Conservation (phyloP, 2,797 vertebrate species). For the Hafferia zeledoni region DNA sequence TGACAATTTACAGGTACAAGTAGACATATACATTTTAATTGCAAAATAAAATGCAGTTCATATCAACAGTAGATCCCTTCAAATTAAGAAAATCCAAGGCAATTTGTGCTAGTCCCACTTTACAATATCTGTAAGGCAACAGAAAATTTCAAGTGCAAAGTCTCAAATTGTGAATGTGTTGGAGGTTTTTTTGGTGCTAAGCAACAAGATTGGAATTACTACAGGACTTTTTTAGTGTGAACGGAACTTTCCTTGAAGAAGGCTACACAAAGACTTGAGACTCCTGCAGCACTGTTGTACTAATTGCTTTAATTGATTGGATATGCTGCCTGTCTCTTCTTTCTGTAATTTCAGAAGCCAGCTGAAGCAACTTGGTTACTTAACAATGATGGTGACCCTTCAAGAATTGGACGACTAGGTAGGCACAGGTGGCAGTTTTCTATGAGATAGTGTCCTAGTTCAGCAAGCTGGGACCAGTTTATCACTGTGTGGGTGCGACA, state of each 20-base stretch:
- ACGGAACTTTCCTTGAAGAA: background rate
- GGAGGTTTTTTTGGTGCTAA: rapidly evolving
- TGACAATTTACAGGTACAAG: background rate
- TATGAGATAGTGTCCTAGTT: background rate
- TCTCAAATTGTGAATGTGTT: background rate
- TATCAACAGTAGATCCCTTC: background rate
- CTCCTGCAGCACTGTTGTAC: background rate
- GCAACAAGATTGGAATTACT: background rate
- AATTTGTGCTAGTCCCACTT: background rate
- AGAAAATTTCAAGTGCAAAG: background rate
- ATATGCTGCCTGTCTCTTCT: background rate
- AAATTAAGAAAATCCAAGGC: background rate
- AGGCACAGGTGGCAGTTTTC: background rate
- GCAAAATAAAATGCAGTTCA: background rate
- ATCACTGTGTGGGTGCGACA: too few relatives aligned
- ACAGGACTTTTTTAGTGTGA: background rate
- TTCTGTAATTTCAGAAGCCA: background rate
- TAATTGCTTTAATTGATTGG: background rate
- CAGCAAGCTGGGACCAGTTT: too few relatives aligned
- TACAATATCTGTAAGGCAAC: background rate
- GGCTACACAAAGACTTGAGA: background rate
- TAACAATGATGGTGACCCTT: background rate
- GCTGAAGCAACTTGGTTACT: background rate
- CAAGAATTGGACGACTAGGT: background rate
- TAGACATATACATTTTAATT: background rate